Conservation (phyloP, 2,888 invertebrate species). For the Ochropleura plecta region DNA sequence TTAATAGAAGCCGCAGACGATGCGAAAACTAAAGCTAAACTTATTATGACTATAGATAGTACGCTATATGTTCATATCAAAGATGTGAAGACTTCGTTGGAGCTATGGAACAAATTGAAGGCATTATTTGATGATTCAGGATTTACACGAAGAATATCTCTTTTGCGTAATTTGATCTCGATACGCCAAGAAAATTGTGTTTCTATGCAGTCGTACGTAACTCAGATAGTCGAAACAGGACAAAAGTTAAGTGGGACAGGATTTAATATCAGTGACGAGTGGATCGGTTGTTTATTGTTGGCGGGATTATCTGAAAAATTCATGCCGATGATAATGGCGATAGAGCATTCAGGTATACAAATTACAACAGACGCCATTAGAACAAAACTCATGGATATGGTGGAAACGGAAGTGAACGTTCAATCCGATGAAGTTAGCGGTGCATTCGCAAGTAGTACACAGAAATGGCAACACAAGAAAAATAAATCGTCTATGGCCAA, state of each 20-base stretch:
- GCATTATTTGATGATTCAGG: constrained; percentile 18
- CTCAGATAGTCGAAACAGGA: constrained; percentile 4
- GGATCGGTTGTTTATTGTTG: neutral
- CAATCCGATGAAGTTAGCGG: too few relatives aligned
- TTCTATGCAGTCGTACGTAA: constrained; percentile 15
- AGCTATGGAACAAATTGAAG: constrained; percentile 6
- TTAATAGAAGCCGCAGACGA: neutral
- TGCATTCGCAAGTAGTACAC: too few relatives aligned
- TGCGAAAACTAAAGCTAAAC: neutral
- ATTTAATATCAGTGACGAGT: constrained; percentile 8
- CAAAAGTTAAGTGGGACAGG: constrained; percentile 8
- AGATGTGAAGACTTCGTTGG: neutral
- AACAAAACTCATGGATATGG: constrained; percentile 3
- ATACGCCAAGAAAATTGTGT: constrained; percentile 3
- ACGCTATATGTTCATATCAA: constrained; percentile 24
- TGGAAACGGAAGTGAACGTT: too few relatives aligned
- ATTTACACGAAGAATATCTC: constrained; percentile 12
- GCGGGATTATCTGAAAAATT: constrained; percentile 8
- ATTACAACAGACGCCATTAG: constrained; percentile 5
- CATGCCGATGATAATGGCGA: constrained; percentile 12
- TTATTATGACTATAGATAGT: constrained; percentile 5
- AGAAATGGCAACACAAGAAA: too few relatives aligned
- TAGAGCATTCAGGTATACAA: neutral
- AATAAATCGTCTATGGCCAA: too few relatives aligned
- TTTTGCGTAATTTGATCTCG: constrained; percentile 11